Percentiles rank a stretch among this genome's conserved stretches.
phyloP scores from a whole-genome alignment of 2,113 vertebrate species.

The Alces alces region DNA sequence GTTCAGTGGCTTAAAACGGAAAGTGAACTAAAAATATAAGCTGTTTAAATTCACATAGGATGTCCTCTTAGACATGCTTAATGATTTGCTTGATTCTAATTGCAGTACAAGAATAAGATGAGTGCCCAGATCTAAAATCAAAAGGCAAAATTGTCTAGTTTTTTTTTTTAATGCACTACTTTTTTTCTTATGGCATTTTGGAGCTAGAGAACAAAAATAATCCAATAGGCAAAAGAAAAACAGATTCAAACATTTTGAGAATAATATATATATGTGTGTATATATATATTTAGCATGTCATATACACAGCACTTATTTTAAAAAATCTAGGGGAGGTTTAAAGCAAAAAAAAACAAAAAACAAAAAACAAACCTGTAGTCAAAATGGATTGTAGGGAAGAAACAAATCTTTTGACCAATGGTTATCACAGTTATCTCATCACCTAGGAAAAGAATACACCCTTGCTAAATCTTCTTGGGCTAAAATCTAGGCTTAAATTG shows the following conservation, averaged over 20 bases:
- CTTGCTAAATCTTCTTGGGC: neutral
- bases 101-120: conserved; percentile 34
- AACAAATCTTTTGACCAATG: neutral
- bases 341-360: neutral
- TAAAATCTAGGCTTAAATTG: conserved; percentile 15
- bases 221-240: neutral
- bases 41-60: conserved; percentile 61
- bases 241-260: conserved; percentile 10
- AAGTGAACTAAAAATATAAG: conserved; percentile 55
- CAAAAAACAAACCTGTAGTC: neutral
- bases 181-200: conserved; percentile 29
- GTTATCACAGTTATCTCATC: neutral
- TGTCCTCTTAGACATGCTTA: conserved; percentile 58
- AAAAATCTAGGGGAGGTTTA: neutral
- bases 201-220: conserved; percentile 30
- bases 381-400: neutral
- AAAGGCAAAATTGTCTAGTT: conserved; percentile 35
- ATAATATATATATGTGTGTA: neutral
- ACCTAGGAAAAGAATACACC: neutral
- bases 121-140: conserved; percentile 48
- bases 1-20: neutral
- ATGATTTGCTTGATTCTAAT: conserved; percentile 67
- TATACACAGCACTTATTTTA: neutral
- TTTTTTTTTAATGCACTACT: neutral
- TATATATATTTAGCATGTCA: neutral